phyloP scores from a whole-genome alignment of 2,888 invertebrate genomes.

The Blastobasis lacticolella region DNA sequence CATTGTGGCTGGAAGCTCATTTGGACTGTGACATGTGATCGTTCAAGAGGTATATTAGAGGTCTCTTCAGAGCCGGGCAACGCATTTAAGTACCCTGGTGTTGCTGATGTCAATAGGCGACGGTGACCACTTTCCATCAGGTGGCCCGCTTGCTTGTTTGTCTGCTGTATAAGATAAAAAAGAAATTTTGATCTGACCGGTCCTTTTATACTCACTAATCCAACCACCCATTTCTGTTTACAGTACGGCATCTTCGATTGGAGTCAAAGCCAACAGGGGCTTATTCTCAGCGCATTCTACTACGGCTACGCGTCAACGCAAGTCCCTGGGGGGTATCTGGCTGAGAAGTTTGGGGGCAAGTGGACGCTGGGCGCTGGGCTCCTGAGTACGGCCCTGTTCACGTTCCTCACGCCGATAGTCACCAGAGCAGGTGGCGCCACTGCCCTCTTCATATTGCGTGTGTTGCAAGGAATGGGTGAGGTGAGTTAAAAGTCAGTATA shows the following conservation, averaged over 20 bases:
- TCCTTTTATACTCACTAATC: no score
- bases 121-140: no score
- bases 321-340: slow-evolving; percentile 86
- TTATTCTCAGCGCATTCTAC: slow-evolving; percentile 87
- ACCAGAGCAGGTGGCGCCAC: slow-evolving; percentile 71
- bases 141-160: no score
- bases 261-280: slow-evolving; percentile 80
- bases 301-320: slow-evolving; percentile 90
- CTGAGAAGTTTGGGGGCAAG: slow-evolving; percentile 89
- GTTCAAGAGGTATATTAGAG: no score
- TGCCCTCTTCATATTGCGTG: slow-evolving; percentile 72
- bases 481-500: slow-evolving; percentile 28
- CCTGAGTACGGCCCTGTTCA: slow-evolving; percentile 86
- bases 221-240: slow-evolving; percentile 15
- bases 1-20: no score
- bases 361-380: slow-evolving; percentile 88
- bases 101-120: no score
- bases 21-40: no score
- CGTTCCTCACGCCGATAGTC: slow-evolving; percentile 84
- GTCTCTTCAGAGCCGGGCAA: no score
- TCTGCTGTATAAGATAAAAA: no score
- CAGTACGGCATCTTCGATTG: slow-evolving; percentile 74
- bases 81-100: no score
- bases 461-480: slow-evolving; percentile 87
- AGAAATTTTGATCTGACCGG: no score